Conservation (phyloP, 2,888 invertebrate genomes). For the Caenorhabditis angaria region DNA sequence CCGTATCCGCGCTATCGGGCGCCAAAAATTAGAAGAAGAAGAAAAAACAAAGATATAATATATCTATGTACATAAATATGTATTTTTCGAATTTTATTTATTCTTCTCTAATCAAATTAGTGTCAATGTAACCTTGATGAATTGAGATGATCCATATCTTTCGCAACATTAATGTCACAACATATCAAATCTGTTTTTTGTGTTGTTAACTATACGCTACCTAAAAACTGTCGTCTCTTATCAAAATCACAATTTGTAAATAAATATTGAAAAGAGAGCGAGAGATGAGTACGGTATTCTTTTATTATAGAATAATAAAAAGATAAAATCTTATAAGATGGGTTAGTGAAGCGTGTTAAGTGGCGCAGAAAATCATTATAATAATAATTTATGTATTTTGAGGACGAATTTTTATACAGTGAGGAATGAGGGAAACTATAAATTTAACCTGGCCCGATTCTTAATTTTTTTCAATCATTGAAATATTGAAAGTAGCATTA, state of each 20-base stretch:
- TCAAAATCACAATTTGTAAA: constrained; percentile 7
- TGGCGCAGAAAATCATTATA: constrained; percentile 31
- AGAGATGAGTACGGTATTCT: constrained; percentile 1
- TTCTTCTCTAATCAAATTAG: background rate
- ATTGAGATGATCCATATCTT: constrained; percentile 1
- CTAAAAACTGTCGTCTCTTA: background rate
- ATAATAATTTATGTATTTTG: constrained; percentile 12
- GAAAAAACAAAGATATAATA: too few species aligned
- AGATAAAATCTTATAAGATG: constrained; percentile 10
- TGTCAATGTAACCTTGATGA: constrained; percentile 1
- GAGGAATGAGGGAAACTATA: background rate
- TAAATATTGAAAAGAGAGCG: constrained; percentile 12
- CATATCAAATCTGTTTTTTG: constrained; percentile 1
- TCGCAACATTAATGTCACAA: constrained; percentile 2
- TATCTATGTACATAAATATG: too few species aligned
- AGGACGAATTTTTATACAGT: background rate
- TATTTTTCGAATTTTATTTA: too few species aligned
- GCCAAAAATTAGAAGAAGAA: too few species aligned
- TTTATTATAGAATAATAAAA: constrained; percentile 29
- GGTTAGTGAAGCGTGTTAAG: constrained; percentile 21
- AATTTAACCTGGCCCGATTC: background rate
- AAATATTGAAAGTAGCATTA: too few species aligned
- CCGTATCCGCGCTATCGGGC: too few species aligned
- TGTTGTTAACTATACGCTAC: constrained; percentile 4
- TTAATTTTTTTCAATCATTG: background rate